Conservation (phyloP, 2,888 invertebrate species). For the Volucella bombylans region DNA sequence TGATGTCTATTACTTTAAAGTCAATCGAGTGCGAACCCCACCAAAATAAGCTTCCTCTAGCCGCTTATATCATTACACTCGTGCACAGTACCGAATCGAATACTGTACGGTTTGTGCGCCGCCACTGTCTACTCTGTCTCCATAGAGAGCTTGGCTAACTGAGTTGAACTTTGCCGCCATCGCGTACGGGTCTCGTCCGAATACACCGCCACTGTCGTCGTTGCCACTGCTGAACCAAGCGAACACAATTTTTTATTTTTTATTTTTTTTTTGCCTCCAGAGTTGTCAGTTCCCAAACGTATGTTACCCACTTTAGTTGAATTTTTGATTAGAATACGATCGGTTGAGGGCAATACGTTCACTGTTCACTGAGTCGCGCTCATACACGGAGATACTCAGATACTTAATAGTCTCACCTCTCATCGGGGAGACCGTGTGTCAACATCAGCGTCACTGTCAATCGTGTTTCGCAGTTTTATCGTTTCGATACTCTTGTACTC, state of each 20-base stretch:
- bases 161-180: constrained; percentile 69
- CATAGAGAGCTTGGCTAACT: constrained; percentile 64
- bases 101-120: constrained; percentile 43
- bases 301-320: constrained; percentile 70
- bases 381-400: not conserved
- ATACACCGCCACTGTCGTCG: not conserved
- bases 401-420: constrained; percentile 30
- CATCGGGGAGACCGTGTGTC: constrained; percentile 36
- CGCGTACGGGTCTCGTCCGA: constrained; percentile 61
- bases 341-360: constrained; percentile 62
- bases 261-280: constrained; percentile 24
- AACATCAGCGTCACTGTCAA: constrained; percentile 12
- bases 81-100: constrained; percentile 37
- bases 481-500: constrained; percentile 40
- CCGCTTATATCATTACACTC: constrained; percentile 37
- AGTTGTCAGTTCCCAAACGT: constrained; percentile 58
- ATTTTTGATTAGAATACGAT: constrained; percentile 75
- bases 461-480: constrained; percentile 18
- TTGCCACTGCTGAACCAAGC: not conserved
- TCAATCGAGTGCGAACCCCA: constrained; percentile 72
- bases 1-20: constrained; percentile 57
- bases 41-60: constrained; percentile 70
- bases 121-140: constrained; percentile 57
- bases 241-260: constrained; percentile 29
- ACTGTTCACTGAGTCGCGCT: constrained; percentile 44